A percentile compares a stretch with the other conserved stretches of the same genome.
phyloP scores from a whole-genome alignment of 2,113 vertebrate species.

The Aplodontia rufa region DNA sequence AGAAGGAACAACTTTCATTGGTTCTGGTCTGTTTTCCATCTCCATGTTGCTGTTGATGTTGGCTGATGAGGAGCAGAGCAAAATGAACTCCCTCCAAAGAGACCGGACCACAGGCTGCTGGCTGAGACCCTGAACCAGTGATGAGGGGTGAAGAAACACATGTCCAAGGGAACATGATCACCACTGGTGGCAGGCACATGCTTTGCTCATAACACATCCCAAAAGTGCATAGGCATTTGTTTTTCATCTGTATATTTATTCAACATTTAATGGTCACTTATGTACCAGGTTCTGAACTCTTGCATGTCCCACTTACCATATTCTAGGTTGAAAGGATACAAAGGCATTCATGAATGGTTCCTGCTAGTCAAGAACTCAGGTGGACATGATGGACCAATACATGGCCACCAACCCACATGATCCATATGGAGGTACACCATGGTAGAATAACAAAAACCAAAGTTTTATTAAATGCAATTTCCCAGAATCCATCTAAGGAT shows the following conservation, averaged over 20 bases:
- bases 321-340: not conserved
- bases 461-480: not conserved
- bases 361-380: not conserved
- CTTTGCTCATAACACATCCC: slow-evolving; percentile 5
- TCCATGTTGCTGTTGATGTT: slow-evolving; percentile 63
- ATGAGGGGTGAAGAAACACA: slow-evolving; percentile 42
- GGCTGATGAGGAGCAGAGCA: slow-evolving; percentile 53
- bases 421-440: too few relatives aligned
- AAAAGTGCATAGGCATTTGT: not conserved
- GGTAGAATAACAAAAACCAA: not conserved
- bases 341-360: not conserved
- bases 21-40: slow-evolving; percentile 73
- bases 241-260: slow-evolving; percentile 8
- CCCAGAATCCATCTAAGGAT: not conserved
- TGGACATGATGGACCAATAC: not conserved
- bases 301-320: not conserved
- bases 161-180: slow-evolving; percentile 34
- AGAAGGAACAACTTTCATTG: slow-evolving; percentile 69
- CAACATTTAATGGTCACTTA: not conserved
- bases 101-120: slow-evolving; percentile 38
- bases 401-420: not conserved
- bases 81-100: slow-evolving; percentile 59
- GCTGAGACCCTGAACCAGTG: slow-evolving; percentile 3
- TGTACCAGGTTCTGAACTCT: not conserved
- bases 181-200: slow-evolving; percentile 24